These are phyloP conservation scores for Ephydatia muelleri DNA, from an alignment of 37 sponge, comb jelly and placozoan genomes.

Conservation along the genomic window DNA sequence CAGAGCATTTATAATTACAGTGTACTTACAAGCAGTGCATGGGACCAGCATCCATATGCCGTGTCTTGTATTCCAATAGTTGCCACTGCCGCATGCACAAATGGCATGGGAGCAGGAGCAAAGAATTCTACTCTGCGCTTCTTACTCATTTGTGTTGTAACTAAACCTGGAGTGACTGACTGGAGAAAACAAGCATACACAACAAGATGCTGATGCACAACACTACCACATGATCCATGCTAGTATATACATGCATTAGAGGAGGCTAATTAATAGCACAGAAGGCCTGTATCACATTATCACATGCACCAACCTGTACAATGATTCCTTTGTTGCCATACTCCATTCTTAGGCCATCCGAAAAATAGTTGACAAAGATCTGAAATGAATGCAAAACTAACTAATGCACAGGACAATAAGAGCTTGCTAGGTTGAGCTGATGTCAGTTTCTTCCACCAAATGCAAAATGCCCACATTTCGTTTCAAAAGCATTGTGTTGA, in stretches of 20 bases:
- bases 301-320: constrained; percentile 48
- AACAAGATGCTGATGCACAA: too few relatives aligned
- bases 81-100: constrained; percentile 42
- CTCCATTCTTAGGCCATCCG: constrained; percentile 51
- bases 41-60: constrained; percentile 37
- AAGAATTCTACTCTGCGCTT: not conserved
- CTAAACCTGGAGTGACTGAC: constrained; percentile 49
- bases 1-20: not conserved
- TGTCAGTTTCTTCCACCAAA: too few relatives aligned
- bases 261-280: too few relatives aligned
- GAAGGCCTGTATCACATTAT: not conserved
- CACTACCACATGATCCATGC: too few relatives aligned
- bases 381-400: not conserved
- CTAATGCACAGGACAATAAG: not conserved
- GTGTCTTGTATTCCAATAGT: constrained; percentile 56
- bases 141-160: constrained; percentile 56
- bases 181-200: not conserved
- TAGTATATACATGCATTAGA: too few relatives aligned
- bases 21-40: constrained; percentile 51
- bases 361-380: constrained; percentile 58
- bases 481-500: too few relatives aligned
- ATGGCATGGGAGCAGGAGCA: constrained; percentile 31
- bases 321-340: constrained; percentile 68
- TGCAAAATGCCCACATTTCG: too few relatives aligned
- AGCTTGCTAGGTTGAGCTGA: too few relatives aligned